Conservation (phyloP, 2,113 vertebrate genomes). For the Trachemys scripta region DNA sequence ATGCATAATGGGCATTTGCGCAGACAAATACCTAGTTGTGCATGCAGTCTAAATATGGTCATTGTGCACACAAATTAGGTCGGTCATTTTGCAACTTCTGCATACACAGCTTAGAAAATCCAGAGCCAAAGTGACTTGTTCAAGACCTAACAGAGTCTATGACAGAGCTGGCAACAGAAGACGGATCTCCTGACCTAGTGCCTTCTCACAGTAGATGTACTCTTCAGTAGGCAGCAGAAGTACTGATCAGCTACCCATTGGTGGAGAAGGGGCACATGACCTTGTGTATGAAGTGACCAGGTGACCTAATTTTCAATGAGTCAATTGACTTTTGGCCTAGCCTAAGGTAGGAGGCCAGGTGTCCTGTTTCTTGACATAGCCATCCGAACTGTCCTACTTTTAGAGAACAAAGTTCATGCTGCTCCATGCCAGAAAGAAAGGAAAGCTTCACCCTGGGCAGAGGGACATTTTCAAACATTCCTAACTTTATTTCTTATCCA, state of each 20-base stretch:
- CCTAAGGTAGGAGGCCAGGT: neutral
- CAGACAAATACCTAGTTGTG: fast-evolving
- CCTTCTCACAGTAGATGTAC: neutral
- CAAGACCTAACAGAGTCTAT: fast-evolving
- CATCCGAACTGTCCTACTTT: neutral
- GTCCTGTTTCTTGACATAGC: neutral
- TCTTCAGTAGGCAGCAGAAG: neutral
- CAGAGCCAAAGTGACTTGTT: neutral
- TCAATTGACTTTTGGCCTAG: neutral
- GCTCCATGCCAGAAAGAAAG: neutral
- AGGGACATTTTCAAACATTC: neutral
- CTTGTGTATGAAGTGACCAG: neutral
- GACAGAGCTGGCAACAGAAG: fast-evolving
- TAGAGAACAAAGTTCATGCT: neutral
- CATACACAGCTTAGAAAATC: fast-evolving
- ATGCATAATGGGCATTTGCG: fast-evolving
- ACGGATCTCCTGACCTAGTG: fast-evolving
- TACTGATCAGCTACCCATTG: neutral
- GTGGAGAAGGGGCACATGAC: neutral
- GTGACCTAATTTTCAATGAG: neutral
- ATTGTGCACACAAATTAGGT: fast-evolving
- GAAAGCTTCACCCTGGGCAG: neutral
- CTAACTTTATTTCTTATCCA: neutral
- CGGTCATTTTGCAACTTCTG: neutral
- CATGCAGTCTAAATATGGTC: fast-evolving